Percentiles rank a stretch among this genome's conserved stretches.
Conservation (phyloP, 2,113 vertebrate genomes). For the Nothocercus nigrocapillus region DNA sequence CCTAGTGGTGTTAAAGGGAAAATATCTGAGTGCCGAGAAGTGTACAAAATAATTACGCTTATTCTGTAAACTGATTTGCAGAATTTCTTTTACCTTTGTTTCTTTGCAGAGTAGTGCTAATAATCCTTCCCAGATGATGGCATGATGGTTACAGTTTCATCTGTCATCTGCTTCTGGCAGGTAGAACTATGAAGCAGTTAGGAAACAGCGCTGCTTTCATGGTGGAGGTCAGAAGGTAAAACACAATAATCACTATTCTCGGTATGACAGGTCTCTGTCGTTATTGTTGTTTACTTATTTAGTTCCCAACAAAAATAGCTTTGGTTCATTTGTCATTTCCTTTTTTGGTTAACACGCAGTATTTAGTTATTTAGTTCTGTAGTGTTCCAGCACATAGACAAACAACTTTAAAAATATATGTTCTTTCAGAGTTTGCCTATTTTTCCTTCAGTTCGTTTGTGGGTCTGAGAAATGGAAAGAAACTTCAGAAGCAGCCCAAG, state of each 20-base stretch:
- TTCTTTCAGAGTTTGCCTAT: background rate
- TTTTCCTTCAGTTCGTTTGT: conserved; percentile 6
- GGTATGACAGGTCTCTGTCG: background rate
- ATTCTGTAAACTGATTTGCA: background rate
- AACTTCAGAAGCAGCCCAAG: background rate
- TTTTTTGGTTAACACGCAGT: background rate
- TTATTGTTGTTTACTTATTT: background rate
- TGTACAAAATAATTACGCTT: background rate
- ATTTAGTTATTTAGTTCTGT: background rate
- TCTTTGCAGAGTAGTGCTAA: background rate
- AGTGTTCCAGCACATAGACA: background rate
- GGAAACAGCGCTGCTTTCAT: background rate
- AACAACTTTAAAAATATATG: background rate
- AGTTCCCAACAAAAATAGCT: background rate
- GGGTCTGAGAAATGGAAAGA: background rate
- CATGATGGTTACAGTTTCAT: background rate
- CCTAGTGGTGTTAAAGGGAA: background rate
- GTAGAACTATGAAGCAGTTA: background rate
- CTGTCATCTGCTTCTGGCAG: background rate
- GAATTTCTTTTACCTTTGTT: background rate
- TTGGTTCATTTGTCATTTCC: background rate
- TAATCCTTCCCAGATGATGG: background rate
- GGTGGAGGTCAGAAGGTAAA: background rate
- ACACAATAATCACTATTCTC: background rate
- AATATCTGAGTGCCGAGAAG: background rate